These are phyloP conservation scores for Steinernema carpocapsae DNA, from an alignment of 2,888 invertebrate species.

Conservation along the genomic window DNA sequence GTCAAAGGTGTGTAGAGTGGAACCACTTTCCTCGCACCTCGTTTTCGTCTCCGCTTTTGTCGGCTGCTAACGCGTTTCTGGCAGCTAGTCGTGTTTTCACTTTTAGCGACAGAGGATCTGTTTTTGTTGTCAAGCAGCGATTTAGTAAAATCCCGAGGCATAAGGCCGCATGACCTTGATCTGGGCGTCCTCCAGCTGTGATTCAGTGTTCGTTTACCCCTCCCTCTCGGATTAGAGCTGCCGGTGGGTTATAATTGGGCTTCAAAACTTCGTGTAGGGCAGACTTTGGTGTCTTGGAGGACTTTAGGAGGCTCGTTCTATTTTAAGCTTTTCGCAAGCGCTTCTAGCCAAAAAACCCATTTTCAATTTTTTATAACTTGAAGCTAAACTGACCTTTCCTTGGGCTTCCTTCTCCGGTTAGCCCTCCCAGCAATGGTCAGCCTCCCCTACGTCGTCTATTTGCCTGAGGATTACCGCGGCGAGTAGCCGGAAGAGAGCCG, in stretches of 20 bases:
- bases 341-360: too few species aligned
- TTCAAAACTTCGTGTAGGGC: background rate
- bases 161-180: background rate
- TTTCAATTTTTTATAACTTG: too few species aligned
- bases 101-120: background rate
- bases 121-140: conserved; percentile 16
- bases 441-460: background rate
- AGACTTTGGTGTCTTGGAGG: background rate
- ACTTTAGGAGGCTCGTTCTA: background rate
- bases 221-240: background rate
- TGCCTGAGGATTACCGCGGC: background rate
- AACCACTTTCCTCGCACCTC: background rate
- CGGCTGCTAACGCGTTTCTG: too few species aligned
- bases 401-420: background rate
- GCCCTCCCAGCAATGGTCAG: background rate
- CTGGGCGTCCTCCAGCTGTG: background rate
- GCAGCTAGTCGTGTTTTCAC: background rate
- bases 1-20: conserved; percentile 13
- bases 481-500: conserved; percentile 18
- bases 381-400: background rate
- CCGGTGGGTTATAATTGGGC: background rate
- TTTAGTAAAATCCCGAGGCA: conserved; percentile 19
- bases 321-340: background rate
- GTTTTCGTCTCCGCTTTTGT: background rate
- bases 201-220: background rate